These are phyloP conservation scores for Pelusios castaneus DNA, from an alignment of 2,113 vertebrate species.

Conservation along the genomic window DNA sequence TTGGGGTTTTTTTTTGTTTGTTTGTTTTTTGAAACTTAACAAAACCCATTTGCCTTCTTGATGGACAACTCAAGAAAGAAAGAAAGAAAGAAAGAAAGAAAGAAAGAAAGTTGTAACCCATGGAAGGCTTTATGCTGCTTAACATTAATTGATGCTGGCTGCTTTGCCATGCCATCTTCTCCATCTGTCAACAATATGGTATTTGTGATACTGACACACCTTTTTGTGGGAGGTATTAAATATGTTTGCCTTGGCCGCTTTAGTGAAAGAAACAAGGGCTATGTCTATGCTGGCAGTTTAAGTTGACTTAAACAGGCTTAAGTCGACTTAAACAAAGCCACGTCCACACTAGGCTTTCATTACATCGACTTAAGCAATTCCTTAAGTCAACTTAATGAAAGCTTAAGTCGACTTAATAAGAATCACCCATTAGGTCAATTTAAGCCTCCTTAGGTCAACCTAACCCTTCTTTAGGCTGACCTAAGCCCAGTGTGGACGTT, in stretches of 20 bases:
- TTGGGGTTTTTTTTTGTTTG: too few relatives aligned
- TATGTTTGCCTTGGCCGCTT: not conserved
- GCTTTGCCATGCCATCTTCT: not conserved
- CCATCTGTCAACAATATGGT: conserved; percentile 8
- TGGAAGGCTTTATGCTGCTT: not conserved
- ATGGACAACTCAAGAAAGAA: not conserved
- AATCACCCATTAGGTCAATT: too few relatives aligned
- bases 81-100: not conserved
- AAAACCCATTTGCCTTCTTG: not conserved
- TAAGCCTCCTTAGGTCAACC: too few relatives aligned
- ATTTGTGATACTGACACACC: not conserved
- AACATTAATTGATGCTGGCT: not conserved
- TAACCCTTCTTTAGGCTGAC: too few relatives aligned
- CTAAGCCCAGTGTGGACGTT: too few relatives aligned
- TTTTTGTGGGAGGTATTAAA: not conserved
- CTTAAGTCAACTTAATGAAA: too few relatives aligned
- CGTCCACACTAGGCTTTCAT: too few relatives aligned
- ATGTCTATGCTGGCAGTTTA: too few relatives aligned
- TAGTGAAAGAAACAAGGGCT: not conserved
- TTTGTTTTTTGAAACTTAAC: not conserved
- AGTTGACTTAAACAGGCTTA: too few relatives aligned
- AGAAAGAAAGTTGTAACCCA: not conserved
- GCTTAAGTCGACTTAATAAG: too few relatives aligned
- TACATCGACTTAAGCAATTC: too few relatives aligned
- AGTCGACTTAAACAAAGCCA: too few relatives aligned